Percentiles rank a stretch among this genome's conserved stretches.
Evolutionary conservation across 2,113 vertebrate genomes (phyloP).

Genomic region (Nothoprocta pentlandii): DNA sequence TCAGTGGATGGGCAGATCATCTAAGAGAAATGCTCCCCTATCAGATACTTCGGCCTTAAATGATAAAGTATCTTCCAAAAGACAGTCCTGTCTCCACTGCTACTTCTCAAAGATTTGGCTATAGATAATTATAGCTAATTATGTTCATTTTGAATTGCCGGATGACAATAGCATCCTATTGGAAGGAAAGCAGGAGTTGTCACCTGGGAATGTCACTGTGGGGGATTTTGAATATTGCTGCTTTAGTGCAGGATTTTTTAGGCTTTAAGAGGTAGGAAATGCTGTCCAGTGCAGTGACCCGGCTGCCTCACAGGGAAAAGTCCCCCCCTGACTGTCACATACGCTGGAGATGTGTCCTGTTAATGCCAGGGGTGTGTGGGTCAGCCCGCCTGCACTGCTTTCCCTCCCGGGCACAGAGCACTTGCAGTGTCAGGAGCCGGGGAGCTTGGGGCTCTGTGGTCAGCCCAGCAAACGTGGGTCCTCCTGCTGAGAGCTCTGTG

Average conservation of each 20-base stretch:
- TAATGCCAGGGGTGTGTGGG: not conserved
- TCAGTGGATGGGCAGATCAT: not conserved
- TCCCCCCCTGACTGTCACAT: not conserved
- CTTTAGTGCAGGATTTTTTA: not conserved
- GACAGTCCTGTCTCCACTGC: not conserved
- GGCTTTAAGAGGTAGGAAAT: not conserved
- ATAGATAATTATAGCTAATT: not conserved
- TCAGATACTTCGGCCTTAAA: not conserved
- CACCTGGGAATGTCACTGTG: not conserved
- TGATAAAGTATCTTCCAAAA: not conserved
- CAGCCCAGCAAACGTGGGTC: fast-evolving
- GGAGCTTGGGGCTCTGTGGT: not conserved
- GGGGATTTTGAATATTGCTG: not conserved
- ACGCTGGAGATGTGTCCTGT: not conserved
- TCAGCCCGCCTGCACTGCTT: not conserved
- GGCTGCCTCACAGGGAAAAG: not conserved
- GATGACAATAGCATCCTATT: not conserved
- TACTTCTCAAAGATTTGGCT: not conserved
- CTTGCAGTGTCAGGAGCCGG: too few relatives aligned
- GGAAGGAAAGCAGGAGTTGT: not conserved
- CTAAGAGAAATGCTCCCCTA: not conserved
- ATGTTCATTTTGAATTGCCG: not conserved
- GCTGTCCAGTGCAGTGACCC: not conserved
- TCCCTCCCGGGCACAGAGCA: not conserved
- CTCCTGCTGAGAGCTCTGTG: not conserved